Percentiles rank a stretch among this genome's conserved stretches.
These are phyloP conservation scores for Corydoras maculifer DNA, from an alignment of 2,113 vertebrate species.

Conservation along the genomic window DNA sequence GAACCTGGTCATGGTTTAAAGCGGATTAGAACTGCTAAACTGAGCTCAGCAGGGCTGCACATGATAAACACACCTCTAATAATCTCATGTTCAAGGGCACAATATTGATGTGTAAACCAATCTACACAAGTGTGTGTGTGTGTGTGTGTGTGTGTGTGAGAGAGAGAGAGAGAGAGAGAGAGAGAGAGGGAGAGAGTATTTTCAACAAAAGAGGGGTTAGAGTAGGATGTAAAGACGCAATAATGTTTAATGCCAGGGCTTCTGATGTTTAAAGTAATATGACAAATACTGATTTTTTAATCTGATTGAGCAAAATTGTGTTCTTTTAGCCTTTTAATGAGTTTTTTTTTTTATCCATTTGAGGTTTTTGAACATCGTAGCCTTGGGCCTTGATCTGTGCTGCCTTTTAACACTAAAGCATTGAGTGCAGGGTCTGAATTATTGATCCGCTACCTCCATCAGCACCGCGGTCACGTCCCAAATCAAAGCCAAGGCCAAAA, in stretches of 20 bases:
- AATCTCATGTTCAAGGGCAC: constrained; percentile 29
- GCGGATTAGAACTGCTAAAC: not conserved
- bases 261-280: no score
- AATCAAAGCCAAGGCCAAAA: constrained; percentile 78
- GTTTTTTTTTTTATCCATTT: constrained; percentile 30
- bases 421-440: constrained; percentile 97
- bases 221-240: not conserved
- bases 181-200: not conserved
- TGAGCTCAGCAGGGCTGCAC: not conserved
- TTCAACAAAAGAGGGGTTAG: not conserved
- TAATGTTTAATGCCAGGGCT: no score
- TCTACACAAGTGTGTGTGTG: constrained; percentile 7
- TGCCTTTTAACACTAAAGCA: constrained; percentile 86
- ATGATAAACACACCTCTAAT: constrained; percentile 26
- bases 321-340: constrained; percentile 3
- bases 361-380: constrained; percentile 63
- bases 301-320: not conserved
- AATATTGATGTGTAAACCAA: constrained; percentile 26
- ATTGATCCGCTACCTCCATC: constrained; percentile 97
- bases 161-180: constrained; percentile 3
- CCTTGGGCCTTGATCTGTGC: constrained; percentile 73
- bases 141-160: constrained; percentile 11
- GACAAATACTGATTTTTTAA: no score
- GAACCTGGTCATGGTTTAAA: not conserved
- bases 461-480: constrained; percentile 96